Percentiles rank a stretch among this genome's conserved stretches.
Conservation (phyloP, 2,888 invertebrate genomes). For the Catocala fraxini region DNA sequence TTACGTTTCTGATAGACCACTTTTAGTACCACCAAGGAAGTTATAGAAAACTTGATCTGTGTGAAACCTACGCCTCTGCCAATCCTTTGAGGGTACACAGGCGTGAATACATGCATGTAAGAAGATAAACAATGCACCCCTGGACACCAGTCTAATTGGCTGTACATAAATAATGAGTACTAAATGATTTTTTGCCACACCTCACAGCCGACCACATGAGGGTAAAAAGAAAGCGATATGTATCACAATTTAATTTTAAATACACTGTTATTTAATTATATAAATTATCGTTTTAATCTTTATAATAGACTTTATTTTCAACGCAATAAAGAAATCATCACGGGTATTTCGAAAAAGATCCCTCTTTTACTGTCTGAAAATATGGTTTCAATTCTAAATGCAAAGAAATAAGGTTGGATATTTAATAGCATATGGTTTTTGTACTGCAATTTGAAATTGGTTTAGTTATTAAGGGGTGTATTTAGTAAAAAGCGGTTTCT, state of each 20-base stretch:
- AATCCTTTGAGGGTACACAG: too few relatives aligned
- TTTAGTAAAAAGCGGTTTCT: constrained; percentile 43
- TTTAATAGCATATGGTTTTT: constrained; percentile 8
- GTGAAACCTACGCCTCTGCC: too few relatives aligned
- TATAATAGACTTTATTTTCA: constrained; percentile 32
- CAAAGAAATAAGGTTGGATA: constrained; percentile 14
- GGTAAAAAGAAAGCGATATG: constrained; percentile 31
- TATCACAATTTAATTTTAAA: constrained; percentile 35
- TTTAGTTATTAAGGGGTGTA: constrained; percentile 48
- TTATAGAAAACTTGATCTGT: too few relatives aligned
- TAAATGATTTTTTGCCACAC: constrained; percentile 9
- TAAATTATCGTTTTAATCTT: constrained; percentile 42
- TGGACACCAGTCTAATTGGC: background rate
- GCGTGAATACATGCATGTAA: too few relatives aligned
- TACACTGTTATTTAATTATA: constrained; percentile 43
- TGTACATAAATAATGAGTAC: background rate
- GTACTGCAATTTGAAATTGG: constrained; percentile 31
- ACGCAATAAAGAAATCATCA: constrained; percentile 36
- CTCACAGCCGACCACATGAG: constrained; percentile 14
- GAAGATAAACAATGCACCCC: constrained; percentile 1
- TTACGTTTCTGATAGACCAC: too few relatives aligned
- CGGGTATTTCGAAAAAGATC: constrained; percentile 11
- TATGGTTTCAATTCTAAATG: background rate
- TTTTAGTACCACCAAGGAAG: too few relatives aligned
- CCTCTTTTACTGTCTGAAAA: background rate